Evolutionary conservation across 2,888 invertebrate genomes (phyloP), one percentile per base, ranked within the genome.

Genomic region (Leucozona laternaria): DNA sequence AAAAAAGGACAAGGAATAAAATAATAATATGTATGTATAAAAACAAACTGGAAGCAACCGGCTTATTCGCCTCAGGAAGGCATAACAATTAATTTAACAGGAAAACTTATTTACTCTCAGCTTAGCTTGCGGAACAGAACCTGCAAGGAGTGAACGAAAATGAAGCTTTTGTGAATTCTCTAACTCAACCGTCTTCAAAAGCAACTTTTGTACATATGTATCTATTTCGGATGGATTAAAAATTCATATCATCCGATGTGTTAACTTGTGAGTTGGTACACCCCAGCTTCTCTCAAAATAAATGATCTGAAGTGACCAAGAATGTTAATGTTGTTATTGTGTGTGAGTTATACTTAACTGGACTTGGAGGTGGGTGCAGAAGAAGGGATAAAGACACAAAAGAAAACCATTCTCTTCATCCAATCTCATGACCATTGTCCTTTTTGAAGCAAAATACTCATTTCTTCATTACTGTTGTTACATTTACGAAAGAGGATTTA

Each of bases 21-120:
- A 40, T 64, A 79, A 72, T 25, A n/a, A 53, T 43, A n/a, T n/a
- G n/a, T n/a, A n/a, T n/a, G n/a, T n/a, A 64, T 62, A 85, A 71
- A 81, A 57, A 43, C 70, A 85, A 85, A 73, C 68, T 71, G 57
- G 25, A n/a, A 78, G 64, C 66, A 80, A 77, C 72, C 64, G 55
- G 58, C 58, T 53, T 25, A 71, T 64, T 57, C 45, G 53, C 70
- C 68, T 50, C 82, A 76, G 76, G 68, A 83, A 87, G 79, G 70
- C 71, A 76, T 68, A 83, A 79, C 82, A 87, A 87, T 87, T 87
- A 87, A 79, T 87, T 87, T 79, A 79, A 76, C 83, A 82, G 83
- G 79, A 87, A 83, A 83, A 83, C 76, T 87, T 83, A 76, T 72
- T 83, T 87, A 79, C 68, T 72, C 71, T 60, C 68, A 50, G 13